Base-by-base conservation (phyloP, 2,888 invertebrate species). In the Drosophila nigricruria region DNA sequence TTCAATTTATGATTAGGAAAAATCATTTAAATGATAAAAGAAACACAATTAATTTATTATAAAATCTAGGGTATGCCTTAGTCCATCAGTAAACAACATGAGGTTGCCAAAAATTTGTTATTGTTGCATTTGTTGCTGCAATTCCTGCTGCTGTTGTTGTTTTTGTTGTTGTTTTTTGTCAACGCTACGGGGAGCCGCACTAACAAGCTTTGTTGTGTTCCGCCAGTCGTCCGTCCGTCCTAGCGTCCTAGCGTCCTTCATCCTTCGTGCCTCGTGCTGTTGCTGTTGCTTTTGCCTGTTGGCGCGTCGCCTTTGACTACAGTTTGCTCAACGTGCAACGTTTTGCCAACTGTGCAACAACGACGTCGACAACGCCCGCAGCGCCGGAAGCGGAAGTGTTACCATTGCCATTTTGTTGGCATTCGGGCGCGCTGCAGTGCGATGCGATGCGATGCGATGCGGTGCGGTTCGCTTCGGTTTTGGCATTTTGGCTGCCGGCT, bases 351-450 rank as follows among this genome's bases (percentile, higher is more conserved):
- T 87, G 88, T 73, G 72, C 52, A 53, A 53, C 53, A 53, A 38
- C 38, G 12, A 25, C 53, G 53, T 18, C 74, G 72, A 78, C 69
- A 74, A 72, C 89, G 89, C 89, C 89, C 73, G 75, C 81, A 77
- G 73, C 75, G 77, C 75, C 88, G 89, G 86, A 82, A 90, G 71
- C 89, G 90, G 90, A 89, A 88, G 86, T 88, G 80, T 88, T 90
- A 82, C 89, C 90, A 85, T 82, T 90, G 82, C 88, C 86, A 85
- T 88, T 82, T 81, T 88, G 79, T 72, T 66, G 82, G 73, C 88
- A 77, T 84, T 84, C 60, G 68, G 56, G 66, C 71, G 66, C 52
- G 38, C 47, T 52, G 53, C 38, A 27, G 4, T 38, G 53, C 25
- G 53, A 4, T 38, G 42, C n/a, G 45, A 5, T 47, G 60, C 34